phyloP scores from a whole-genome alignment of 2,797 vertebrate species.

The Cryptoblepharus egeriae region DNA sequence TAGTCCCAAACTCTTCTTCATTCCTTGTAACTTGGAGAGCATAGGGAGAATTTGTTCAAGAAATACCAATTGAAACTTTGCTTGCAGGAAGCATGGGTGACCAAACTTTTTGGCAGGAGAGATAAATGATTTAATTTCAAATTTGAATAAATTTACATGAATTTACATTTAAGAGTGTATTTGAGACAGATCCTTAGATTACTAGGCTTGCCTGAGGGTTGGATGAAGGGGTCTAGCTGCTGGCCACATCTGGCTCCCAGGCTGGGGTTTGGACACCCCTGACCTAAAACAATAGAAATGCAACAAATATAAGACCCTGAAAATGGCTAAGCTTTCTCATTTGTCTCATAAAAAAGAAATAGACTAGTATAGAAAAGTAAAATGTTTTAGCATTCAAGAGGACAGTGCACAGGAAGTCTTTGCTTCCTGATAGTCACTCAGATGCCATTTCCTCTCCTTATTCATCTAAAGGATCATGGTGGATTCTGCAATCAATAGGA shows the following conservation, averaged over 20 bases:
- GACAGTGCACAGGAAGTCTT: not conserved
- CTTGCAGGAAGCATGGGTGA: no score
- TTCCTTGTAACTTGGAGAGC: not conserved
- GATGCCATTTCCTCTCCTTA: not conserved
- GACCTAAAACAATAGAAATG: not conserved
- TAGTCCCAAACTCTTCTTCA: not conserved
- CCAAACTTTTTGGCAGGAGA: no score
- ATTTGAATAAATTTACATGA: no score
- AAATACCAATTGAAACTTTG: no score
- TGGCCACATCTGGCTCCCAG: no score
- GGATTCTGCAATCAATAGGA: slow-evolving; percentile 15
- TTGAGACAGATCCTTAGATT: no score
- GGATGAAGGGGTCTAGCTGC: no score
- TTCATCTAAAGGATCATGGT: not conserved
- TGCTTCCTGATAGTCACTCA: not conserved
- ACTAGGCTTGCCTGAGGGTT: no score
- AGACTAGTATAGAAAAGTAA: not conserved
- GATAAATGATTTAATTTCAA: no score
- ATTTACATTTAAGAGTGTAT: no score
- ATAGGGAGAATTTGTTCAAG: no score
- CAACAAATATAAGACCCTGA: slow-evolving; percentile 34
- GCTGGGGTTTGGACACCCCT: no score
- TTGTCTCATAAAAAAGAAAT: slow-evolving; percentile 27
- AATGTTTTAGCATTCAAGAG: slow-evolving; percentile 23
- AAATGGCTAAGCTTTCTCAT: slow-evolving; percentile 7